These are phyloP conservation scores for Dendrolimus pini DNA, from an alignment of 2,888 invertebrate species.

Conservation along the genomic window DNA sequence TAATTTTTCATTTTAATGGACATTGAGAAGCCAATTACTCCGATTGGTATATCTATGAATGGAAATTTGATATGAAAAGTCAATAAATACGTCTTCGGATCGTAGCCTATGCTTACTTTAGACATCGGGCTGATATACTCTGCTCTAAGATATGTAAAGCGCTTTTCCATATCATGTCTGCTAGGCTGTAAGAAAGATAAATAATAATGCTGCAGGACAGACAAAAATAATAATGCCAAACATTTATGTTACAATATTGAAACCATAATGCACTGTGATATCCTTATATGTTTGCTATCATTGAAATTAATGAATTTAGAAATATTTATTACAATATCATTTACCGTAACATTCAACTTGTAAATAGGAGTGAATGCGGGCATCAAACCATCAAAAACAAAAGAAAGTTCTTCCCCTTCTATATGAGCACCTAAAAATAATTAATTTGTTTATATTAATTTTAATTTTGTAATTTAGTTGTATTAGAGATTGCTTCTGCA, in stretches of 20 bases:
- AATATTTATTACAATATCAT: slow-evolving; percentile 4
- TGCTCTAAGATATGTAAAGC: slow-evolving; percentile 24
- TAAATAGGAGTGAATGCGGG: slow-evolving; percentile 26
- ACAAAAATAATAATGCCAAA: no score
- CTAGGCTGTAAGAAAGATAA: slow-evolving; percentile 18
- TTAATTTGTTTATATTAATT: background rate
- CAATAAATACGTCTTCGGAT: slow-evolving; percentile 13
- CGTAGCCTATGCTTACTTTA: slow-evolving; percentile 18
- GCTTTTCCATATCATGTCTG: slow-evolving; percentile 9
- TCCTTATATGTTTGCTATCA: no score
- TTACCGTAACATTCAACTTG: slow-evolving; percentile 21
- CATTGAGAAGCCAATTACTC: slow-evolving; percentile 29
- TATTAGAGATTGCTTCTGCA: no score
- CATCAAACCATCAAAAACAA: slow-evolving; percentile 14
- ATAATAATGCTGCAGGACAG: background rate
- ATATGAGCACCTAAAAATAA: slow-evolving; percentile 7
- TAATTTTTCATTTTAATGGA: slow-evolving; percentile 1
- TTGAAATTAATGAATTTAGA: no score
- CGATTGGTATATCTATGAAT: slow-evolving; percentile 23
- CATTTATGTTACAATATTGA: no score
- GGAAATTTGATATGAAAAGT: slow-evolving; percentile 29
- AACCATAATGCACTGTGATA: no score
- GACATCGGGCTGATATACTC: slow-evolving; percentile 28
- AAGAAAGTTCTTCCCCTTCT: slow-evolving; percentile 19
- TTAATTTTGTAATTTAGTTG: no score